Base-by-base conservation (phyloP, 2,888 invertebrate species). In the Prenolepis imparis region DNA sequence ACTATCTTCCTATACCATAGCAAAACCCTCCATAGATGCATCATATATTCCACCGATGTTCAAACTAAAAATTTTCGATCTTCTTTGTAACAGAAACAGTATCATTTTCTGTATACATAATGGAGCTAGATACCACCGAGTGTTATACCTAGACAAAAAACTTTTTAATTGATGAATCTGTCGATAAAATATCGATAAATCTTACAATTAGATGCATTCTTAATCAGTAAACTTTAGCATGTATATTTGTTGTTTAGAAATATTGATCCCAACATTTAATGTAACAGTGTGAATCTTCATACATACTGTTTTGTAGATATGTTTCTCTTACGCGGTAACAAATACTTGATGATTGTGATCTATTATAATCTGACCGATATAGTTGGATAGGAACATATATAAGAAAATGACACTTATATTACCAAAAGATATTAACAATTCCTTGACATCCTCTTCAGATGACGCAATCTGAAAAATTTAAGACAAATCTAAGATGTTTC, bases 91-190 rank as follows among this genome's bases (percentile, higher is more conserved):
- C 11, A 63, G n/a, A 63, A 39, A 39, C n/a, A 63, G n/a, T 39
- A 63, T 18, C 36, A 36, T 9, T 36, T 9, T 63, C n/a, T 63
- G 63, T n/a, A 63, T 63, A 39, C n/a, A 5, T 63, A 63, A 9
- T n/a, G 63, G 63, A 63, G 63, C 36, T 39, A 63, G 9, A 3
- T 63, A 63, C 63, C 63, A 63, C 3, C n/a, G 63, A 36, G 39
- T 3, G 1, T 36, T n/a, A 11, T 36, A 63, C n/a, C 63, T 63
- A 63, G 5, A 59, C 0, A 36, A 63, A 9, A 9, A n/a, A 44
- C 3, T 44, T 2, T n/a, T 36, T 6, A 55, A 9, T 55, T 5
- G 8, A 55, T 8, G 8, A n/a, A 8, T 21, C 5, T 21, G 3
- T 21, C 36, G 36, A n/a, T 9, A 55, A n/a, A 55, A 55, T 55